Base-by-base conservation (phyloP, 2,797 vertebrate genomes). In the Enteromius anoplus region DNA sequence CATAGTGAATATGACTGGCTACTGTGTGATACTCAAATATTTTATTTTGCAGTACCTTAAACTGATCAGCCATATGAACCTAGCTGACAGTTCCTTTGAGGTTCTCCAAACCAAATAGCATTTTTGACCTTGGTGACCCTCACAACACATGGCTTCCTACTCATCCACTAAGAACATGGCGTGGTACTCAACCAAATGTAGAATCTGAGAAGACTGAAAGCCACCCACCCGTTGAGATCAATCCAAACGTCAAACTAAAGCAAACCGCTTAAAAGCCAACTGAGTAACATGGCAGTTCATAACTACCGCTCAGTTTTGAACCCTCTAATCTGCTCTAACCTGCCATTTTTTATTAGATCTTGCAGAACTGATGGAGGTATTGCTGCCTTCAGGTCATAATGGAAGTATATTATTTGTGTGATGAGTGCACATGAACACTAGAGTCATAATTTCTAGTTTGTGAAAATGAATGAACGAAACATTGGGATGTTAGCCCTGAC, bases 1-100 rank as follows among this genome's bases (percentile, higher is more conserved):
- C 14, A 73, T n/a, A n/a, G 34, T 3, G 8, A 51, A 26, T 26
- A 47, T 47, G 12, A 14, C 14, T 70, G 40, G 15, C 10, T 58
- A 58, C 32, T 23, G 37, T 62, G 8, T 45, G 53, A 29, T 62
- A 19, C 8, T 26, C 9, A 29, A 21, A 45, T 29, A 5, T 47
- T 78, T 78, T n/a, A 47, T 65, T 29, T 42, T 47, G 45, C 40
- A 51, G 53, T 60, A n/a, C n/a, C 15, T 71, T 71, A 11, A 70
- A 71, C 29, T n/a, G 79, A 72, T 73, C 26, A 49, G 69, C 80
- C 69, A 73, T 26, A 75, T 53, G 47, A 71, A 65, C 42, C 26
- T 26, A 26, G 10, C 55, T n/a, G 69, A 51, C 21, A 45, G 34
- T 42, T 66, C 23, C 66, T 80, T 82, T 76, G 49, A 76, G 49